Evolutionary conservation across 2,888 invertebrate species (phyloP), one percentile per base, ranked within the genome.

Genomic region (Dendrolimus houi): DNA sequence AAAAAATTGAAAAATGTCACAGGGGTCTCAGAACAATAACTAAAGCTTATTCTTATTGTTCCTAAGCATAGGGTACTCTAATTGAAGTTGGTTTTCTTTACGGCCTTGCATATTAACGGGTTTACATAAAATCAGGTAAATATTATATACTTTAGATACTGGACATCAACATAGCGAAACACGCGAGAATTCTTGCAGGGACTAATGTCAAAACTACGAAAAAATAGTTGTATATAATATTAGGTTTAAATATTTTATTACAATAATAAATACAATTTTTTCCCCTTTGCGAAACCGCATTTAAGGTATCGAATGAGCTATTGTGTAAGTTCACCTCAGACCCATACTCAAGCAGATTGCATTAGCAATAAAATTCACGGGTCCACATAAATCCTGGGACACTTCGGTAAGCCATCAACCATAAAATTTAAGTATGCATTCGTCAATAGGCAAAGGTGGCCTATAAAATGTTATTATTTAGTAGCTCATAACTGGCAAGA

Each of bases 401-500:
- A 79, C 74, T 74, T 78, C 66, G 74, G 77, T 72, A 71, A 71
- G 69, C 73, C 75, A 75, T 77, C 74, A 68, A 77, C 81, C 68
- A 79, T 86, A 86, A 84, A 87, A 80, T 67, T 68, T 72, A 75
- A 79, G 77, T 71, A 73, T 78, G 75, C 83, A 85, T 85, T 81
- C 85, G 77, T 85, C 84, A 84, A 82, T 81, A 75, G 71, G 75
- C 75, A 76, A 75, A 75, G 70, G 80, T 76, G 79, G 73, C 79
- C 83, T 83, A 83, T 89, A 87, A 89, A 88, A 84, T 74, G 71
- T 81, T 84, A 87, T 85, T 88, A 87, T 87, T 89, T 87, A 87
- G 81, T 75, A 83, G 81, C 85, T 83, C 85, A 87, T 88, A 87
- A 88, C 84, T 70, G 69, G 65, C 64, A 79, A 81, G 88, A 87